phyloP scores from a whole-genome alignment of 2,888 invertebrate species.

The Podotricha telesiphe region DNA sequence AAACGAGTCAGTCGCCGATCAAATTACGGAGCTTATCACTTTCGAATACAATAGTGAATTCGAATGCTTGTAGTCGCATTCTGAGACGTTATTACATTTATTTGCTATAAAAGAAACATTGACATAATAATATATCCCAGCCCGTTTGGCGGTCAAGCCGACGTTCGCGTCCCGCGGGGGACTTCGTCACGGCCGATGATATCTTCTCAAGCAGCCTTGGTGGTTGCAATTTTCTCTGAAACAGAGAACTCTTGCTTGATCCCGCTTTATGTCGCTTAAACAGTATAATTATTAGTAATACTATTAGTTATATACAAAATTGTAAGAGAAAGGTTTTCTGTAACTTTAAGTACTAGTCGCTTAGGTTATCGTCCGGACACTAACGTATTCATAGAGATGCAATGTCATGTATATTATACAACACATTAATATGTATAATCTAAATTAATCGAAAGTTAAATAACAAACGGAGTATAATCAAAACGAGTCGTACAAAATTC shows the following conservation, averaged over 20 bases:
- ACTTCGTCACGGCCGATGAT: not conserved
- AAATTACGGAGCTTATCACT: conserved; percentile 71
- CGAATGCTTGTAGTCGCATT: conserved; percentile 66
- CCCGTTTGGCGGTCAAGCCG: no score
- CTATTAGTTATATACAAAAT: not conserved
- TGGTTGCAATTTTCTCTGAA: not conserved
- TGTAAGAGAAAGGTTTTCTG: not conserved
- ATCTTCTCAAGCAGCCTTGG: not conserved
- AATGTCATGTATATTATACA: conserved; percentile 36
- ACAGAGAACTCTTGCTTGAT: not conserved
- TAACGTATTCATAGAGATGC: conserved; percentile 22
- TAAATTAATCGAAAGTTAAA: conserved; percentile 68
- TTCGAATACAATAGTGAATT: conserved; percentile 65
- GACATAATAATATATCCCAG: not conserved
- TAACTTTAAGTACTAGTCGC: not conserved
- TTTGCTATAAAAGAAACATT: not conserved
- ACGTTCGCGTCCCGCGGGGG: not conserved
- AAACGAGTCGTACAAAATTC: conserved; percentile 67
- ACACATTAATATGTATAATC: conserved; percentile 59
- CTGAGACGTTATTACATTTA: conserved; percentile 53
- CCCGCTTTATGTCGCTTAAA: not conserved
- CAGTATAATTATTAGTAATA: not conserved
- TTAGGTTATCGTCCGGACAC: not conserved
- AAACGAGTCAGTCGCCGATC: conserved; percentile 58
- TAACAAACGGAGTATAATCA: conserved; percentile 63